A percentile compares a stretch with the other conserved stretches of the same genome.
These are phyloP conservation scores for Brachyhypopomus occidentalis DNA, from an alignment of 2,113 vertebrate genomes.

Conservation along the genomic window DNA sequence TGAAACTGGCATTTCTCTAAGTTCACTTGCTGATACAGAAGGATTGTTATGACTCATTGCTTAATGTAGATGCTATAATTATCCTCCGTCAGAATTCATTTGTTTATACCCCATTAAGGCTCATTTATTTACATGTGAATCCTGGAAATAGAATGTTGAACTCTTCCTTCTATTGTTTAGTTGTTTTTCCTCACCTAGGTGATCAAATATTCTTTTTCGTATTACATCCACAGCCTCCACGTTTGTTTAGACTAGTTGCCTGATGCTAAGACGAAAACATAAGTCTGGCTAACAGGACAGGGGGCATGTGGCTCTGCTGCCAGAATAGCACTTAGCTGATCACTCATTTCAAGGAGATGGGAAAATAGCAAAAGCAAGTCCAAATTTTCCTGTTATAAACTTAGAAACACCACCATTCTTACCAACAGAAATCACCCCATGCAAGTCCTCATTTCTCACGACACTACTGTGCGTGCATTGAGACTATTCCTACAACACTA, in stretches of 20 bases:
- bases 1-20: background rate
- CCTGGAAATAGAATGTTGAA: conserved; percentile 11
- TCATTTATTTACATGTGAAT: conserved; percentile 10
- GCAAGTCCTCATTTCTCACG: too few relatives aligned
- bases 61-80: conserved; percentile 20
- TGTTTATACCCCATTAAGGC: conserved; percentile 1
- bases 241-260: conserved; percentile 49
- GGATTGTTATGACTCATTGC: conserved; percentile 5
- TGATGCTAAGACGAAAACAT: conserved; percentile 27
- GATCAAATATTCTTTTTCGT: conserved; percentile 19
- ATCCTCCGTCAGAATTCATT: conserved; percentile 4
- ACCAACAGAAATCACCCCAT: too few relatives aligned
- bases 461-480: too few relatives aligned
- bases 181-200: conserved; percentile 45
- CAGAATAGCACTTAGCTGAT: background rate
- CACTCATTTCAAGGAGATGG: background rate
- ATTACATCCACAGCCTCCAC: background rate
- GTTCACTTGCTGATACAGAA: background rate
- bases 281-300: background rate
- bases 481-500: too few relatives aligned
- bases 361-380: background rate
- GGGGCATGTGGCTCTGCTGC: too few relatives aligned
- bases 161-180: conserved; percentile 54
- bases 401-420: too few relatives aligned
- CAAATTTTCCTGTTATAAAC: background rate